Evolutionary conservation across 2,113 vertebrate genomes (phyloP), one percentile per base, ranked within the genome.

Genomic region (Brachirus orientalis): DNA sequence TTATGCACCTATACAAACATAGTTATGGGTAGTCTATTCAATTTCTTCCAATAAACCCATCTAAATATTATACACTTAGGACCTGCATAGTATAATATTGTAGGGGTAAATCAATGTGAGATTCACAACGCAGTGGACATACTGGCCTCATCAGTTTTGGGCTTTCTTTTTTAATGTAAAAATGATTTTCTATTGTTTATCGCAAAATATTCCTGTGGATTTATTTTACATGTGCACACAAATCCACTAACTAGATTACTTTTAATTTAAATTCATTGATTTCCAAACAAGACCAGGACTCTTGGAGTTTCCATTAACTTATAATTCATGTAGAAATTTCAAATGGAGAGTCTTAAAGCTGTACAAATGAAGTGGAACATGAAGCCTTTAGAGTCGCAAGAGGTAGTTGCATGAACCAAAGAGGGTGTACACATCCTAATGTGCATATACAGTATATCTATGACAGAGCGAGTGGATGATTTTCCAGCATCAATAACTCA

Each of bases 401-500:
- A 47, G 50, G 38, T 20, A n/a, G n/a, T n/a, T n/a, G n/a, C n/a
- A n/a, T n/a, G n/a, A n/a, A n/a, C n/a, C n/a, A n/a, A n/a, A n/a
- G n/a, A 13, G 45, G 59, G 46, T 58, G 40, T 52, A 17, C 20
- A 36, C n/a, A 73, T 19, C 50, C 38, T 41, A 28, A 53, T 47
- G n/a, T 47, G 33, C 33, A 6, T 20, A 52, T n/a, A n/a, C n/a
- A n/a, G n/a, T n/a, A n/a, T 4, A 4, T 54, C 41, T 60, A 54
- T 1, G 2, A 57, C 17, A 59, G 38, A 70, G 52, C 6, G 1
- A 48, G 13, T 4, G 50, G 67, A 52, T 41, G 47, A 72, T 77
- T 82, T 69, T 69, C 36, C 18, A 37, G 43, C 72, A 68, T 44
- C 77, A 71, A 69, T 79, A 79, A 59, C 47, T 64, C 63, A 46